A percentile compares a stretch with the other conserved stretches of the same genome.
Conservation (phyloP, 2,797 vertebrate genomes). For the Bradypodion ventrale region DNA sequence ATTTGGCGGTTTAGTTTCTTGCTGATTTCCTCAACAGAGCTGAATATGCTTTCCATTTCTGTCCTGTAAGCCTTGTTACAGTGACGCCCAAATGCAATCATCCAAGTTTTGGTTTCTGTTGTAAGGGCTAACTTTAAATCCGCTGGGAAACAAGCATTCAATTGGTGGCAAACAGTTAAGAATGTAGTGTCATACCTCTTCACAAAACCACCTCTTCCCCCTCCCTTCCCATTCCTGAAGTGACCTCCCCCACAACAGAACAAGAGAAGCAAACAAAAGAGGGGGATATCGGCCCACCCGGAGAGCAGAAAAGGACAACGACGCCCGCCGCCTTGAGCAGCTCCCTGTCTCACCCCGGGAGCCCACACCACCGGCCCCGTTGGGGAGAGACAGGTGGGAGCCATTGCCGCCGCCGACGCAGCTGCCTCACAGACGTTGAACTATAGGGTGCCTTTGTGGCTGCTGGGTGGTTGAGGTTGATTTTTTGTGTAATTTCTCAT, state of each 20-base stretch:
- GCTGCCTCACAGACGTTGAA: too few species aligned
- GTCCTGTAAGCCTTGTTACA: constrained; percentile 89
- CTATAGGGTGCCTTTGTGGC: too few species aligned
- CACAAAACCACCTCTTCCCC: not conserved
- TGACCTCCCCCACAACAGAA: not conserved
- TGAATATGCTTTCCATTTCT: constrained; percentile 91
- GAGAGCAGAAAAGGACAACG: too few species aligned
- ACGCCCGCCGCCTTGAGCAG: too few species aligned
- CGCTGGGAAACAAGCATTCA: constrained; percentile 71
- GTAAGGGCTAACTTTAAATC: constrained; percentile 90
- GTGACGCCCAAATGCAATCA: constrained; percentile 83
- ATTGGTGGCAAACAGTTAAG: not conserved
- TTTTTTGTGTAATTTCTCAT: too few species aligned
- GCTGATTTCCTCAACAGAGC: constrained; percentile 86
- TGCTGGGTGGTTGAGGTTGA: too few species aligned
- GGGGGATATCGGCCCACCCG: too few species aligned
- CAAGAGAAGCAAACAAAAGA: not conserved
- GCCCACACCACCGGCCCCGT: too few species aligned
- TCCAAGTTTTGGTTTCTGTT: constrained; percentile 91
- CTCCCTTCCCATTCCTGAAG: too few species aligned
- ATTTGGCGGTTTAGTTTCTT: constrained; percentile 90
- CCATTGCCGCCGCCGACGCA: too few species aligned
- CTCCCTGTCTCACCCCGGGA: too few species aligned
- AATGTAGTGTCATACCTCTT: not conserved
- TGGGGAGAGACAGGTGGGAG: too few species aligned